Percentiles rank a stretch among this genome's conserved stretches.
Conservation (phyloP, 2,113 vertebrate species). For the Atlantisia rogersi region DNA sequence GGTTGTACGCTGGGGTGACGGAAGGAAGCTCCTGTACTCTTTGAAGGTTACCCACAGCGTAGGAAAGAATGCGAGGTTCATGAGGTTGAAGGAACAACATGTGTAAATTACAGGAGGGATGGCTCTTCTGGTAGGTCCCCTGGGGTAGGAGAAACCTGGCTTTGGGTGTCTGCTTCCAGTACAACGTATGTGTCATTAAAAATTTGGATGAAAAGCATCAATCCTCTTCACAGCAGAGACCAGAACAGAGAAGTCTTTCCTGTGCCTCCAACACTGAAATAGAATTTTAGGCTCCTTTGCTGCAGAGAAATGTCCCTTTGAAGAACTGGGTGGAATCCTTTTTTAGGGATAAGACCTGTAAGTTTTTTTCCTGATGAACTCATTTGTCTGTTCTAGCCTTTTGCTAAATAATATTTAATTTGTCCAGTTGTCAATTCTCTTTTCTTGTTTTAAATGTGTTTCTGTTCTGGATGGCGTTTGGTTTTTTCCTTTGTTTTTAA, state of each 20-base stretch:
- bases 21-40: not conserved
- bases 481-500: not conserved
- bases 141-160: not conserved
- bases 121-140: not conserved
- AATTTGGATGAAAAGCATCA: not conserved
- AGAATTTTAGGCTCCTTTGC: not conserved
- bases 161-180: not conserved
- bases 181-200: not conserved
- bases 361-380: not conserved
- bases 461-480: rapidly evolving
- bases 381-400: not conserved
- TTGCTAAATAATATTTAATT: not conserved
- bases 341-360: not conserved
- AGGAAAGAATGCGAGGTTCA: not conserved
- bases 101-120: not conserved
- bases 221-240: not conserved
- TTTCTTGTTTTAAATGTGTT: not conserved
- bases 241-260: not conserved
- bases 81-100: not conserved
- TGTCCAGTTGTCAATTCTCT: not conserved
- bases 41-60: not conserved
- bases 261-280: not conserved
- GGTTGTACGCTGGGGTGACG: not conserved
- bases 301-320: not conserved
- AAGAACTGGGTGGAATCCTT: not conserved